Base-by-base conservation (phyloP, 2,113 vertebrate species). In the Blennius ocellaris region DNA sequence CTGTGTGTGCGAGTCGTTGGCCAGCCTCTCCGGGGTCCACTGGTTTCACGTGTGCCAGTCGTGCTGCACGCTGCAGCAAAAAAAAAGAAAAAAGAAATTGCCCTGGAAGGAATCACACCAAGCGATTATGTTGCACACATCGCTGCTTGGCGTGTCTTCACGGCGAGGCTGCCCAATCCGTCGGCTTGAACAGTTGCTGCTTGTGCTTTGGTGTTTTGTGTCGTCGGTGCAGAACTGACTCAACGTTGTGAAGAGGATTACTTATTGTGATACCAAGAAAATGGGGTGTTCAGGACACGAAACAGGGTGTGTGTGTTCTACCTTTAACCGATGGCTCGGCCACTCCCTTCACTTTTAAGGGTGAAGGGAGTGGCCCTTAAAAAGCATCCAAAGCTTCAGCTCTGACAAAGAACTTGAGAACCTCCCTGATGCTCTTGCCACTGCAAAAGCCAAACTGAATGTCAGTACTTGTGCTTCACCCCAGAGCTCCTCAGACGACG, bases 401-500 rank as follows among this genome's bases (percentile, higher is more conserved):
- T 78, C 68, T 78, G 51, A 49, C 67, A 48, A 10, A 4, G 16
- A 14, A 12, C 15, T 30, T 4, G 21, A 38, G 12, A 76, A 21
- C 15, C 11, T 8, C 40, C 39, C 0, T 2, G 15, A 17, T 15
- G 11, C 47, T 53, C 37, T 3, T 49, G 48, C 38, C 5, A 7
- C 1, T 44, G 45, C 15, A 16, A 52, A 52, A 17, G 52, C 36
- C 69, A 12, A 12, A 30, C 43, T 63, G 55, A 77, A 67, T 49
- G 48, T 64, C 12, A 1, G 8, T 51, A 7, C 62, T n/a, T 30
- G 2, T 74, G 61, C 84, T 6, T 88, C 69, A 65, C 76, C 67
- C 59, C 58, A 98, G 97, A 96, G 97, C 63, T 96, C 95, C 59
- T 95, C 96, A 30, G 97, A 99, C 39, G 96, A 98, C 38, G 87